Evolutionary conservation across 2,113 vertebrate genomes (phyloP).

Genomic region (Chaetorhynchus papuensis): DNA sequence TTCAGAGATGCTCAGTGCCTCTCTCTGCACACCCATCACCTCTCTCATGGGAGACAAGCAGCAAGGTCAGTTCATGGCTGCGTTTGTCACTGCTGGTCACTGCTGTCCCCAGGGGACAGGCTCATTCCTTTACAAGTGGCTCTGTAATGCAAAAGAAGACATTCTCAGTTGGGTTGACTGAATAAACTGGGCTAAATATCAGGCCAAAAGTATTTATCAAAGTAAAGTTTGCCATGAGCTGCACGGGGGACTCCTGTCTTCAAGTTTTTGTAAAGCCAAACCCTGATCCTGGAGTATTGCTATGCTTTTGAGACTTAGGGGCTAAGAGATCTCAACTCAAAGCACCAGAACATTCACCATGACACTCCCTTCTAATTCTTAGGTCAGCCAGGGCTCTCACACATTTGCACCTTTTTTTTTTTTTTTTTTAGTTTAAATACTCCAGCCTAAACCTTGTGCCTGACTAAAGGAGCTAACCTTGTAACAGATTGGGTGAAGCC

Average conservation of each 20-base stretch:
- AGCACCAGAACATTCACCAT: neutral
- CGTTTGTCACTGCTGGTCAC: neutral
- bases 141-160: neutral
- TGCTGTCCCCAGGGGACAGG: neutral
- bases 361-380: neutral
- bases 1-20: neutral
- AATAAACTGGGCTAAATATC: neutral
- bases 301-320: neutral
- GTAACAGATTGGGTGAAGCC: neutral
- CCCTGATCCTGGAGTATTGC: neutral
- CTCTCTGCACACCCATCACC: neutral
- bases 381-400: neutral
- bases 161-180: neutral
- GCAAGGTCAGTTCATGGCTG: neutral
- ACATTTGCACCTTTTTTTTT: neutral
- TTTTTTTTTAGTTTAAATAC: neutral
- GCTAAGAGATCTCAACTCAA: neutral
- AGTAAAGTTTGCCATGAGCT: neutral
- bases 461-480: neutral
- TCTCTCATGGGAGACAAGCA: neutral
- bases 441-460: neutral
- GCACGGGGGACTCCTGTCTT: rapidly evolving
- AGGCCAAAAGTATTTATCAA: neutral
- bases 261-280: neutral
- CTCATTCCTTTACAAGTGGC: neutral